Evolutionary conservation across 2,797 vertebrate genomes (phyloP), one percentile per base, ranked within the genome.

Genomic region (Loris lydekkerianus): DNA sequence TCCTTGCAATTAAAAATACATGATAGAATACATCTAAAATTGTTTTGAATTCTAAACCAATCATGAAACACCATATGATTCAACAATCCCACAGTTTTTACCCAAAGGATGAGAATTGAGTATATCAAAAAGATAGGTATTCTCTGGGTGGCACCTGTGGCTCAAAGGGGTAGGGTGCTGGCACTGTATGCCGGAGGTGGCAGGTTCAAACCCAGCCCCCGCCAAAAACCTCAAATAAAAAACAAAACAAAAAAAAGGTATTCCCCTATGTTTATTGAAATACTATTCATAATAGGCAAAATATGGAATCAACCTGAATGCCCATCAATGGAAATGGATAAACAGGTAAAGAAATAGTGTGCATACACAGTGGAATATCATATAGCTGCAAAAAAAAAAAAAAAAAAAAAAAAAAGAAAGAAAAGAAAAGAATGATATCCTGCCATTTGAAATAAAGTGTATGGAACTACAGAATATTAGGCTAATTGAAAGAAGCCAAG

Each of bases 11-110:
- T 81, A 60, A 93, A 92, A 9, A 80, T 20, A 23, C 5, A 86
- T n/a, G 21, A 29, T 49, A 49, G 9, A 78, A 23, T 70, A 2
- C 3, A 9, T 43, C 40, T 56, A 70, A 14, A n/a, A 87, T 21
- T 67, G 25, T 8, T 92, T 77, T 96, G 40, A 84, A 81, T 58
- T 90, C n/a, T 70, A 31, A 56, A 40, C 10, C 92, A 95, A 69
- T 61, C 31, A 76, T 58, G 27, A 83, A 76, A 23, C 17, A 67
- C 15, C 31, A 67, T 67, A n/a, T 67, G 31, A 67, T 34, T n/a
- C 65, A 34, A n/a, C 31, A 34, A 9, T 3, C 65, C 65, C 65
- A 67, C 17, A 18, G 7, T 17, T 67, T 67, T n/a, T 67, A 34
- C n/a, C 31, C 65, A 67, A 34, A 67, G 7, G 65, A 67, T 67